phyloP scores from a whole-genome alignment of 2,888 invertebrate genomes.

The Myathropa florea region DNA sequence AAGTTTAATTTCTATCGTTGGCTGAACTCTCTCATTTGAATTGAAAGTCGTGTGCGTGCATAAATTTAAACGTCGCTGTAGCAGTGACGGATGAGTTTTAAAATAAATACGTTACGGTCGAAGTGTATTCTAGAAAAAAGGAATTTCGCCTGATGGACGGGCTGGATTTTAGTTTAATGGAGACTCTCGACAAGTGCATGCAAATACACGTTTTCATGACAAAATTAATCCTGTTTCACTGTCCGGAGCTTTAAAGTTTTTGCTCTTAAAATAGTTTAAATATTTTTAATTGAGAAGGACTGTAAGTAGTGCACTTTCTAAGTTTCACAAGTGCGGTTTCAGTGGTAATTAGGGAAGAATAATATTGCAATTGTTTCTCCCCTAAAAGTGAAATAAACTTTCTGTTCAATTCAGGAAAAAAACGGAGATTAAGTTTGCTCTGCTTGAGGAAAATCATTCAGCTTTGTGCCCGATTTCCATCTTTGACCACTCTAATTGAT shows the following conservation, averaged over 20 bases:
- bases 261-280: neutral
- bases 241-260: neutral
- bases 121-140: neutral
- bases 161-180: neutral
- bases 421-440: no score
- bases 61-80: neutral
- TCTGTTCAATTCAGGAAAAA: neutral
- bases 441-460: no score
- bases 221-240: neutral
- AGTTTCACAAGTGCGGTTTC: neutral
- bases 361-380: neutral
- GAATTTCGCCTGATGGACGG: neutral
- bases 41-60: neutral
- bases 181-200: neutral
- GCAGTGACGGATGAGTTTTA: neutral
- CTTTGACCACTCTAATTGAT: no score
- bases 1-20: neutral
- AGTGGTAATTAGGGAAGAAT: neutral
- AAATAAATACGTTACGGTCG: neutral
- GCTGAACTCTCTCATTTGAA: neutral
- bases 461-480: no score
- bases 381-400: neutral
- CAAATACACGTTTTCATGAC: neutral
- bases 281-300: neutral
- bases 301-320: neutral